These are phyloP conservation scores for Lasioglossum oenotherae DNA, from an alignment of 2,888 invertebrate genomes.

Conservation along the genomic window DNA sequence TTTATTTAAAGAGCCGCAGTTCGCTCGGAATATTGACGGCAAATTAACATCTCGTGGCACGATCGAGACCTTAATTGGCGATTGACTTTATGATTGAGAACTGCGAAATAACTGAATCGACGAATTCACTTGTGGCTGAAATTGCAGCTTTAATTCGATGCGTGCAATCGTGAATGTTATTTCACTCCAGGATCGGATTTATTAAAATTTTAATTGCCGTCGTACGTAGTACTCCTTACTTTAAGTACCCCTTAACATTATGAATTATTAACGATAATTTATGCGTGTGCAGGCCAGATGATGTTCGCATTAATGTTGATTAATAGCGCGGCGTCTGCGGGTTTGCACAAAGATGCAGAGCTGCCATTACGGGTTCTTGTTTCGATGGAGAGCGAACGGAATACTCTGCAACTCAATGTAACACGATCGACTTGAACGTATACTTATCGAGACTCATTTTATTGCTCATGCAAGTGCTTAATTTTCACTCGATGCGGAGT, in stretches of 20 bases:
- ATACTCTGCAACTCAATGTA: not conserved
- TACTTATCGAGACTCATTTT: slow-evolving; percentile 3
- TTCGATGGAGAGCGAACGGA: not conserved
- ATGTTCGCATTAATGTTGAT: not conserved
- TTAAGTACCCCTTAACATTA: not conserved
- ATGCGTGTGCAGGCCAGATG: not conserved
- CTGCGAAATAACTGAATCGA: not conserved
- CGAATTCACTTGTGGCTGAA: not conserved
- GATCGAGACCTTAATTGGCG: not conserved
- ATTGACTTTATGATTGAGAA: not conserved
- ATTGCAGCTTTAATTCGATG: not conserved
- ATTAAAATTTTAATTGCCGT: not conserved
- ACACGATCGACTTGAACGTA: slow-evolving; percentile 1
- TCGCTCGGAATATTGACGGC: not conserved
- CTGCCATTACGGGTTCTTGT: slow-evolving; percentile 5
- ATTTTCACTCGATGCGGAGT: not conserved
- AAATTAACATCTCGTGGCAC: not conserved
- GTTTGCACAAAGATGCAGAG: slow-evolving; percentile 1
- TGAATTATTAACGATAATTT: not conserved
- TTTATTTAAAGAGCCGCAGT: not conserved
- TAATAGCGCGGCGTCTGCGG: not conserved
- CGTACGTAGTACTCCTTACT: not conserved
- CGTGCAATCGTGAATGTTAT: not conserved
- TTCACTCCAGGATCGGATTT: no score
- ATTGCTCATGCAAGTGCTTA: not conserved